Conservation (phyloP, 2,113 vertebrate species). For the Poecile atricapillus region DNA sequence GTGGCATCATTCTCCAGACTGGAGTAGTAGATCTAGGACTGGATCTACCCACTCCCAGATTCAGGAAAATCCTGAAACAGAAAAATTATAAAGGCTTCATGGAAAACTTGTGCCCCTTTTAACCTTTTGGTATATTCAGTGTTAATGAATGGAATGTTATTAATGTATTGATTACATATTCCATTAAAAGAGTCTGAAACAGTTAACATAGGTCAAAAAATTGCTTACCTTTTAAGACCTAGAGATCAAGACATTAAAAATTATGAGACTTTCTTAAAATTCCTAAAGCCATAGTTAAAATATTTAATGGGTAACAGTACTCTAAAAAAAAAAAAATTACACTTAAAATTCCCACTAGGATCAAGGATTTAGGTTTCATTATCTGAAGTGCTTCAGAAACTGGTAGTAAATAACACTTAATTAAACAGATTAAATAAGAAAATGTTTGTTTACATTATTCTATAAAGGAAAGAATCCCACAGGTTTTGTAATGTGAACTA, state of each 20-base stretch:
- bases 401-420: conserved; percentile 18
- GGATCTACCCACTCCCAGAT: background rate
- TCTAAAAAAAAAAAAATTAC: background rate
- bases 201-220: background rate
- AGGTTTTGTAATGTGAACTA: background rate
- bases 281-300: conserved; percentile 19
- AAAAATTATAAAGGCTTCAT: background rate
- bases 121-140: background rate
- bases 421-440: conserved; percentile 30
- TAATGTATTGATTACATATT: background rate
- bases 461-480: background rate
- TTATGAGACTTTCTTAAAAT: background rate
- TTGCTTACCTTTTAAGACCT: background rate
- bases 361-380: conserved; percentile 5
- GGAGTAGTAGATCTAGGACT: background rate
- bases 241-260: background rate
- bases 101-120: background rate
- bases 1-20: background rate
- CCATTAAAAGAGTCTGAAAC: background rate
- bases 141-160: background rate
- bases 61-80: background rate
- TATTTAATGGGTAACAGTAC: background rate
- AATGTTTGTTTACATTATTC: background rate
- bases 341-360: background rate
- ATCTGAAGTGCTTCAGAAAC: conserved; percentile 18